phyloP scores from a whole-genome alignment of 2,113 vertebrate genomes.

The Ammospiza caudacuta region DNA sequence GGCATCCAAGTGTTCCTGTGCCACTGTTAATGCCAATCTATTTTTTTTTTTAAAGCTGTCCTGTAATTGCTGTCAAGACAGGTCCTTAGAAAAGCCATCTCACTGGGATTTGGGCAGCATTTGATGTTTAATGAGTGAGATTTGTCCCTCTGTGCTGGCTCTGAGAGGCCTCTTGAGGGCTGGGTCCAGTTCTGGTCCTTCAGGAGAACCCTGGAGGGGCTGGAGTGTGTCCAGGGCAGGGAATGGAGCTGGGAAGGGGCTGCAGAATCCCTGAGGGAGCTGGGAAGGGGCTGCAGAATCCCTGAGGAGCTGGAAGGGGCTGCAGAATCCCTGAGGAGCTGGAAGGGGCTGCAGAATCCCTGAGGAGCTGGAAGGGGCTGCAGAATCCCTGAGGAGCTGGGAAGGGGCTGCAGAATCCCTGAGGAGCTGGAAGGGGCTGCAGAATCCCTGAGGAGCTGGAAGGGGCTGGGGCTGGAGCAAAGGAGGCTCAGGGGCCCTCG shows the following conservation, averaged over 20 bases:
- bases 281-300: background rate
- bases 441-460: background rate
- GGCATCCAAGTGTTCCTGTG: background rate
- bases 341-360: background rate
- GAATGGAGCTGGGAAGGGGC: background rate
- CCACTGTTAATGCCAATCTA: background rate
- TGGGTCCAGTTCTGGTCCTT: background rate
- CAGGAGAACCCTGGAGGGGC: background rate
- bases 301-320: background rate
- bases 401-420: background rate
- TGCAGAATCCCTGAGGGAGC: background rate
- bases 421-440: background rate
- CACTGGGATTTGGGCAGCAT: background rate
- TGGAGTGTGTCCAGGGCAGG: too few species aligned
- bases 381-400: too few species aligned
- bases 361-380: background rate
- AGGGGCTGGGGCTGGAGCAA: background rate
- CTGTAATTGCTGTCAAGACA: background rate
- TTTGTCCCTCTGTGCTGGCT: background rate
- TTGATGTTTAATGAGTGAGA: background rate
- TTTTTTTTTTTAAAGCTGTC: background rate
- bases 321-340: background rate
- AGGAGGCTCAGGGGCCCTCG: background rate
- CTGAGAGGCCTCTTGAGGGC: background rate
- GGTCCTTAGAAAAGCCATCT: background rate